Evolutionary conservation across 2,797 vertebrate genomes (phyloP).

Genomic region (Valencia hispanica): DNA sequence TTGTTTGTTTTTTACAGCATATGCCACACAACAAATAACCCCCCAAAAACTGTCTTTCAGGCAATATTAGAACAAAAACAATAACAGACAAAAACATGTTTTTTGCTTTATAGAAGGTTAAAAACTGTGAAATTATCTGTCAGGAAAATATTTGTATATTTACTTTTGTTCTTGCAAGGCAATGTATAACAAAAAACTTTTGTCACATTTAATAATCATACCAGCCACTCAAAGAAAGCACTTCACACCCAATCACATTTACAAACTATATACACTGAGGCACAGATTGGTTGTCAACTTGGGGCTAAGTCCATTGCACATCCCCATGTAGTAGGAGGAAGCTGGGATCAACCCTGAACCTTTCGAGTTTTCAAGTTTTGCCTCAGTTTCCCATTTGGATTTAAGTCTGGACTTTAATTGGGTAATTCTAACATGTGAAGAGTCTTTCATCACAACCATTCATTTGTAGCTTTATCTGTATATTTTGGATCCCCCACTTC

Average conservation of each 20-base stretch:
- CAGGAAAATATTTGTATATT: conserved; percentile 1
- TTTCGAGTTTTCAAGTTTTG: not conserved
- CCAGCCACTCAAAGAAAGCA: not conserved
- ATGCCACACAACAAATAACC: not conserved
- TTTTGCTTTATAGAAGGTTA: not conserved
- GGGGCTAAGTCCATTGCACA: not conserved
- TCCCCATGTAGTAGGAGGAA: not conserved
- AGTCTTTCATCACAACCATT: no score
- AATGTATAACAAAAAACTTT: no score
- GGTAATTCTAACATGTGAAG: not conserved
- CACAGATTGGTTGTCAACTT: not conserved
- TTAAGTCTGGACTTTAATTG: not conserved
- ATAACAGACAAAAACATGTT: not conserved
- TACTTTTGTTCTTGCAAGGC: not conserved
- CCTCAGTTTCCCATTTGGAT: not conserved
- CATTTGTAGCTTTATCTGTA: no score
- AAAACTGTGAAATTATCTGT: conserved; percentile 5
- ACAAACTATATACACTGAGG: not conserved
- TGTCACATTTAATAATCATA: not conserved
- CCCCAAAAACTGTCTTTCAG: not conserved
- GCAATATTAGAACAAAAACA: not conserved
- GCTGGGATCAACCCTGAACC: not conserved
- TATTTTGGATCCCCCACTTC: not conserved
- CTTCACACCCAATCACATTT: not conserved
- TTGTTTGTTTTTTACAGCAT: not conserved